Evolutionary conservation across 2,888 invertebrate species (phyloP), one percentile per base, ranked within the genome.

Genomic region (Phania funesta): DNA sequence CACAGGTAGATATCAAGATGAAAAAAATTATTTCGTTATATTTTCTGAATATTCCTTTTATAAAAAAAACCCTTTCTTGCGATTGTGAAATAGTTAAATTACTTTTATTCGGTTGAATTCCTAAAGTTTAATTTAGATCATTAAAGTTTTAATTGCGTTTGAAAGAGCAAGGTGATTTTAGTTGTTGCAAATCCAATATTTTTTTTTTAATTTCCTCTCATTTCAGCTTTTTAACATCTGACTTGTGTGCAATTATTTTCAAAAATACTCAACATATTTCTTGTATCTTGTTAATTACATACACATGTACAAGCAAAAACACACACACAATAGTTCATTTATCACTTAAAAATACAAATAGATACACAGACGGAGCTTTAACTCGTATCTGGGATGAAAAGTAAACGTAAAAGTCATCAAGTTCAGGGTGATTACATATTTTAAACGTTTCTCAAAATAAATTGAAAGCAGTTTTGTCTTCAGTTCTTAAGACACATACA

Each of bases 201-300:
- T 32, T 41, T 8, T 41, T 32, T 50, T 60, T 50, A n/a, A 32
- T 38, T 26, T 65, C 46, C 32, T 35, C 4, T 38, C 48, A n/a
- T 11, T 65, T 38, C 5, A 3, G 20, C 11, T 38, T 64, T 78
- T 78, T 74, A 74, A 78, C 82, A 82, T 78, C 78, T 82, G 77
- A 64, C 74, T 77, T 50, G 82, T 78, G 82, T 29, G 82, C 74
- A 78, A 82, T 82, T 82, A 82, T 82, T 82, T n/a, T 79, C 85
- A 84, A 85, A 89, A 89, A 88, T 88, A 87, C 86, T 88, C 86
- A 88, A 87, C 88, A 89, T 89, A 89, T 89, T 88, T 89, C 89
- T 88, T 88, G 89, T 89, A 89, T 89, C 89, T 88, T 88, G 88
- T 88, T 88, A 89, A 89, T 88, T 88, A 89, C 89, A 2, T 35